phyloP scores from a whole-genome alignment of 2,888 invertebrate species.

The Silvanus unidentatus region DNA sequence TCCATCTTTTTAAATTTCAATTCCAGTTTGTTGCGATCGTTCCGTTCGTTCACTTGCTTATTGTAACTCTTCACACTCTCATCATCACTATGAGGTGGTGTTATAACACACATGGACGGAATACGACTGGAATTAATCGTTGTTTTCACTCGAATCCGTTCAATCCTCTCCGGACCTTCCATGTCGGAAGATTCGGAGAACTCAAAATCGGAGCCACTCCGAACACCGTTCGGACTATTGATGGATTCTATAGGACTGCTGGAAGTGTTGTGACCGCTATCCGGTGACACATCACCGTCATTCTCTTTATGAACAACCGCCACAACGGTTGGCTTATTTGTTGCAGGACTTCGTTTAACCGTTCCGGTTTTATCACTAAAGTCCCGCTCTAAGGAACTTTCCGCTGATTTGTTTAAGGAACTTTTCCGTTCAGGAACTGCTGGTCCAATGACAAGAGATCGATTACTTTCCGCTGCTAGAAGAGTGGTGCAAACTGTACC shows the following conservation, averaged over 20 bases:
- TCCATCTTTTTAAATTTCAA: slow-evolving; percentile 8
- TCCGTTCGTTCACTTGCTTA: not conserved
- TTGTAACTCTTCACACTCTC: slow-evolving; percentile 55
- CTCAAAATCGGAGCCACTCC: slow-evolving; percentile 72
- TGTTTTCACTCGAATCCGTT: slow-evolving; percentile 79
- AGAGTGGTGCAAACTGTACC: slow-evolving; percentile 84
- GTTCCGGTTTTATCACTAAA: slow-evolving; percentile 44
- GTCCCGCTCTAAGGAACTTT: slow-evolving; percentile 46
- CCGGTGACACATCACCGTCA: slow-evolving; percentile 68
- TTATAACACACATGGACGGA: slow-evolving; percentile 88
- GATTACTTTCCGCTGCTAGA: slow-evolving; percentile 61
- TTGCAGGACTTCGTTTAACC: slow-evolving; percentile 43
- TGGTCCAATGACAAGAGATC: slow-evolving; percentile 61
- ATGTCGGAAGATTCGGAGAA: slow-evolving; percentile 82
- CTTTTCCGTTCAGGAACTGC: slow-evolving; percentile 79
- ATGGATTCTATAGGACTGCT: slow-evolving; percentile 73
- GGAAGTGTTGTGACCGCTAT: slow-evolving; percentile 75
- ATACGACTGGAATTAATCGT: slow-evolving; percentile 81
- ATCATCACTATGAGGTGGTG: slow-evolving; percentile 82
- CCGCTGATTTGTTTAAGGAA: slow-evolving; percentile 53
- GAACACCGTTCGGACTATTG: slow-evolving; percentile 63
- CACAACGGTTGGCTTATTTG: slow-evolving; percentile 53
- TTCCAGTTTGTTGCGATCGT: slow-evolving; percentile 12
- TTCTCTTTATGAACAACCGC: slow-evolving; percentile 54
- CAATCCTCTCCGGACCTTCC: slow-evolving; percentile 82